Evolutionary conservation across 2,888 invertebrate species (phyloP).

Genomic region (Cyclophora punctaria): DNA sequence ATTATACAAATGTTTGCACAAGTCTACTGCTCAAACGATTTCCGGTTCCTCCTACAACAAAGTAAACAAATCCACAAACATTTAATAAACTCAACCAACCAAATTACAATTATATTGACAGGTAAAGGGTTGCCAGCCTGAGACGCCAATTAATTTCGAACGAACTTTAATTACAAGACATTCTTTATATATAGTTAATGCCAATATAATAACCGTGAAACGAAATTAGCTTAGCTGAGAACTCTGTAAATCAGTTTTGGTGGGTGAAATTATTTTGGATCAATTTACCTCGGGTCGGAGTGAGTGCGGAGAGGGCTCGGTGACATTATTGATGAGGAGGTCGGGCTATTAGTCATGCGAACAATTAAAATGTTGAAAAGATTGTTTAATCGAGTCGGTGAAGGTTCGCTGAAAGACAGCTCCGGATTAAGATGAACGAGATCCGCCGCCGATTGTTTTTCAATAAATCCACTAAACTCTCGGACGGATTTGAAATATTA

Average conservation of each 20-base stretch:
- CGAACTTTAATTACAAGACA: slow-evolving; percentile 17
- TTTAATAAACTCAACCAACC: slow-evolving; percentile 1
- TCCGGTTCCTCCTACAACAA: too few relatives aligned
- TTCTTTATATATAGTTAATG: slow-evolving; percentile 15
- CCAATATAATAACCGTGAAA: slow-evolving; percentile 14
- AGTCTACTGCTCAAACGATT: too few relatives aligned
- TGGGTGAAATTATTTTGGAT: slow-evolving; percentile 11
- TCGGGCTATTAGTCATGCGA: slow-evolving; percentile 21
- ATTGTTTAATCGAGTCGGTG: slow-evolving; percentile 28
- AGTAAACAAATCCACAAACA: not conserved
- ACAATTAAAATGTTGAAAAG: slow-evolving; percentile 25
- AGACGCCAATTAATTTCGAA: slow-evolving; percentile 13
- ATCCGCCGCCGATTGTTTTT: slow-evolving; percentile 6
- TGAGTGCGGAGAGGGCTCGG: not conserved
- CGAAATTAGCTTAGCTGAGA: slow-evolving; percentile 11
- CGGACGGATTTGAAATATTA: too few relatives aligned
- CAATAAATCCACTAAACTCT: not conserved
- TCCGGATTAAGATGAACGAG: slow-evolving; percentile 21
- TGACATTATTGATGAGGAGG: slow-evolving; percentile 10
- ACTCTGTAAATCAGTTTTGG: slow-evolving; percentile 11
- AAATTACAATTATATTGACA: slow-evolving; percentile 1
- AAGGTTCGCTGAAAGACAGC: slow-evolving; percentile 18
- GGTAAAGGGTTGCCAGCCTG: not conserved
- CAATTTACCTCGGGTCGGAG: slow-evolving; percentile 9
- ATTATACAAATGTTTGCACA: too few relatives aligned